Conservation (phyloP, 2,888 invertebrate genomes). For the Tenodera sinensis region DNA sequence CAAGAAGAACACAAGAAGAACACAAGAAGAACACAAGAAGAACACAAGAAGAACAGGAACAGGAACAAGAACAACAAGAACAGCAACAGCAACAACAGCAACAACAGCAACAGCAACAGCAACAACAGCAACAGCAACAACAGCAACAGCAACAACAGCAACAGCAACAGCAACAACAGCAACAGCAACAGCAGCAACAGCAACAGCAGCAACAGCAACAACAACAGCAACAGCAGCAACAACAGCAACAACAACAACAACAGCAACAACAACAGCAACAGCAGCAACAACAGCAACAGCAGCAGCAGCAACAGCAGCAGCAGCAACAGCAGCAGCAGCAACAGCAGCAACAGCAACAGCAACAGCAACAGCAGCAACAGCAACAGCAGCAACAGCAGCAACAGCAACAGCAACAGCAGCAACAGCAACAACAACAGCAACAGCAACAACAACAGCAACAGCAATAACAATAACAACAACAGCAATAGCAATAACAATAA, state of each 20-base stretch:
- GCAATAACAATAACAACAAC: too few species aligned
- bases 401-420: neutral
- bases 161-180: neutral
- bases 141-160: neutral
- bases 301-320: neutral
- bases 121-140: neutral
- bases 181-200: neutral
- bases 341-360: neutral
- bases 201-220: neutral
- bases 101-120: neutral
- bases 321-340: neutral
- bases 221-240: neutral
- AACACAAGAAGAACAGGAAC: too few species aligned
- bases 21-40: too few species aligned
- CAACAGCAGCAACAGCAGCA: neutral
- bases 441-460: neutral
- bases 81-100: neutral
- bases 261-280: neutral
- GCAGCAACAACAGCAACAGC: neutral
- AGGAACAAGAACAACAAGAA: too few species aligned
- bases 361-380: neutral
- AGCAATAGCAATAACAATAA: too few species aligned
- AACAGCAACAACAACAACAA: neutral
- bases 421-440: neutral
- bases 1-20: too few species aligned